Percentiles rank a stretch among this genome's conserved stretches.
These are phyloP conservation scores for Acanthacorydalis orientalis DNA, from an alignment of 2,888 invertebrate species.

Conservation along the genomic window DNA sequence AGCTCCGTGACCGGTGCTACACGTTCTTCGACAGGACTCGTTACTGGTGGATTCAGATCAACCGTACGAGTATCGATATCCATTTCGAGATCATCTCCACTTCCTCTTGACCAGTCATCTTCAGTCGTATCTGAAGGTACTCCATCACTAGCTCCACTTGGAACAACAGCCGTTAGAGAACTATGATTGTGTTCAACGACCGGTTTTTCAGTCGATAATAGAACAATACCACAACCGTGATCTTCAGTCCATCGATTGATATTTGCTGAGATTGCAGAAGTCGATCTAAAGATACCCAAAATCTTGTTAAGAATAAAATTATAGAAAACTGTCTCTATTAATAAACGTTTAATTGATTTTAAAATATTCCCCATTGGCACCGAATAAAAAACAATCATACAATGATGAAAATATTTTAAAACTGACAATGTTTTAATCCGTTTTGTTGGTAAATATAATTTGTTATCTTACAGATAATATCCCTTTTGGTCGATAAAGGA, in stretches of 20 bases:
- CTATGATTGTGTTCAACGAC: slow-evolving; percentile 3
- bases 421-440: too few relatives aligned
- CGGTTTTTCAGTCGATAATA: slow-evolving; percentile 14
- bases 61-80: slow-evolving; percentile 31
- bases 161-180: slow-evolving; percentile 16
- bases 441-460: too few relatives aligned
- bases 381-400: too few relatives aligned
- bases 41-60: slow-evolving; percentile 7
- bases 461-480: too few relatives aligned
- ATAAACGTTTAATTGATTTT: too few relatives aligned
- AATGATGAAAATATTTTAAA: too few relatives aligned
- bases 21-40: slow-evolving; percentile 9
- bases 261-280: slow-evolving; percentile 21
- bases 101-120: slow-evolving; percentile 54
- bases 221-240: slow-evolving; percentile 18
- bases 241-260: slow-evolving; percentile 17
- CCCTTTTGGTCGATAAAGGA: too few relatives aligned
- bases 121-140: slow-evolving; percentile 45
- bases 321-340: too few relatives aligned
- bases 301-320: too few relatives aligned
- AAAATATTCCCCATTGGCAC: too few relatives aligned
- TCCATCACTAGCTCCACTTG: slow-evolving; percentile 34
- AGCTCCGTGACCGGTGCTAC: slow-evolving; percentile 41
- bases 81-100: slow-evolving; percentile 47
- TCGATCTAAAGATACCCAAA: slow-evolving; percentile 15